Evolutionary conservation across 1,140 invertebrate genomes (phyloP), one percentile per base, ranked within the genome.

Genomic region (Zaprionus kolodkinae): DNA sequence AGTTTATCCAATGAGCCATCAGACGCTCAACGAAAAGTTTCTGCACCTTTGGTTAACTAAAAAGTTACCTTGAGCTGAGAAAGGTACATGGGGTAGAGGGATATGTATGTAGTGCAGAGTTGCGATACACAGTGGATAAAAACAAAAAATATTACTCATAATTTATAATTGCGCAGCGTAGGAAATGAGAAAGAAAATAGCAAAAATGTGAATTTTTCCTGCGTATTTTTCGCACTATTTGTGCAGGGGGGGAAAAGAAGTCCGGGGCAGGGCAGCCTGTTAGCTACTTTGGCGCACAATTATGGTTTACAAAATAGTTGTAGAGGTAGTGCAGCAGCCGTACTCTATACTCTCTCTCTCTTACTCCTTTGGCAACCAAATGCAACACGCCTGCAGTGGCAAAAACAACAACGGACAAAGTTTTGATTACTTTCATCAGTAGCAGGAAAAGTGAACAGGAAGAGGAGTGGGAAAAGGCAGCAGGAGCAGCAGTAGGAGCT

Each of bases 401-500:
- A 85, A 71, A 76, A 87, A 82, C 79, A 78, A 67, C 61, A 78
- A 72, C 63, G 59, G 69, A 48, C 55, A 77, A 87, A 76, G 70
- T 80, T 79, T 88, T 88, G 84, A 88, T 88, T 88, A 88, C 85
- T 89, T 88, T 83, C 76, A 79, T 74, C 79, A 87, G 74, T 35
- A 62, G 50, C 61, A 56, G 56, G 21, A 59, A 59, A 48, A 40
- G 33, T 33, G 69, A 87, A 71, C 43, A 62, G 45, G 76, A 80
- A 71, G 11, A 66, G 50, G 27, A 30, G 27, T 6, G 33, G 45
- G 21, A 63, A 38, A 43, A 36, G 38, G 7, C 5, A 33, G 30
- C 6, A n/a, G 6, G 7, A 40, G 38, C 0, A n/a, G 38, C 0
- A 45, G n/a, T 7, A 6, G n/a, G 2, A 15, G 40, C 7, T n/a